Evolutionary conservation across 2,888 invertebrate genomes (phyloP).

Genomic region (Oscheius sp.): DNA sequence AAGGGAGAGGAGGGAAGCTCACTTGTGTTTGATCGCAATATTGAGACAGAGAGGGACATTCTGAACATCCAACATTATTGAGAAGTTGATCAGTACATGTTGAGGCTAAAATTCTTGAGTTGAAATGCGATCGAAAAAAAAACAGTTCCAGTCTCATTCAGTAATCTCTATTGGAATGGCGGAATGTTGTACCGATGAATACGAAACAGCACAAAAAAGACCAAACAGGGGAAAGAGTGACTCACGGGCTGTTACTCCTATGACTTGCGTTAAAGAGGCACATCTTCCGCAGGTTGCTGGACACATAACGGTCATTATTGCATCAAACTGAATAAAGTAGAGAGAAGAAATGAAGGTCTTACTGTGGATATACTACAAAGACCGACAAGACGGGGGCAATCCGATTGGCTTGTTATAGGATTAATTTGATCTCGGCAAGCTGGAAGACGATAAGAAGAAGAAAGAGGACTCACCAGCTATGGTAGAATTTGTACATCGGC

Average conservation of each 20-base stretch:
- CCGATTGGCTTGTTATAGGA: neutral
- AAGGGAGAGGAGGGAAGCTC: neutral
- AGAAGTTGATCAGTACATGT: neutral
- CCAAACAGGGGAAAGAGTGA: too few species aligned
- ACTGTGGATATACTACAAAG: neutral
- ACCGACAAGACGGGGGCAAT: neutral
- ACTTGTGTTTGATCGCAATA: conserved; percentile 5
- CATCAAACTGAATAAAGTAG: conserved; percentile 2
- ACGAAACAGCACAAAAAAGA: too few species aligned
- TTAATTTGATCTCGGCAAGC: neutral
- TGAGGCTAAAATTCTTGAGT: too few species aligned
- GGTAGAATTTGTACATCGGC: neutral
- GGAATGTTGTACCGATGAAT: too few species aligned
- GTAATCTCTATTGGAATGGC: too few species aligned
- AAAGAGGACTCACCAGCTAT: too few species aligned
- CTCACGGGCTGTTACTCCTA: too few species aligned
- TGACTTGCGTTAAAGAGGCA: too few species aligned
- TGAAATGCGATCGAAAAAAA: too few species aligned
- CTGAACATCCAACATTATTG: neutral
- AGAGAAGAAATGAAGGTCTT: too few species aligned
- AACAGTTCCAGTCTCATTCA: too few species aligned
- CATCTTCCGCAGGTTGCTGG: neutral
- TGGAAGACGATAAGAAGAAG: neutral
- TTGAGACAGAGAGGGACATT: neutral
- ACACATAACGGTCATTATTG: neutral